Base-by-base conservation (phyloP, 92 coral and sea anemone genomes). In the Meandrina meandrites region DNA sequence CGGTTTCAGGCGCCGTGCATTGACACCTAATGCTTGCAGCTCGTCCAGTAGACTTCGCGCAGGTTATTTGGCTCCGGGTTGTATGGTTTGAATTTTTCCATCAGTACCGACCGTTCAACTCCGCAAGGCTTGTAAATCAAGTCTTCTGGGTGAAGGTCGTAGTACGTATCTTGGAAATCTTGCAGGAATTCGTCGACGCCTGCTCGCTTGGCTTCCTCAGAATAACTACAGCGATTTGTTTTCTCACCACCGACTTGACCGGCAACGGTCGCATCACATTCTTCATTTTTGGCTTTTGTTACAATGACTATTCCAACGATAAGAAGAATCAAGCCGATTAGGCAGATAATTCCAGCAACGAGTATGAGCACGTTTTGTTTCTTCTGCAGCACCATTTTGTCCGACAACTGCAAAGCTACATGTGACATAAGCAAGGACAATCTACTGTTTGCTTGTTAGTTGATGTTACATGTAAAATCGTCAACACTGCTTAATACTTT, bases 291-390 rank as follows among this genome's bases (percentile, higher is more conserved):
- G 5, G 94, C 60, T 82, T 86, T 79, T 0, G 78, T 79, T 1
- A 93, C 24, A 62, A 93, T 85, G 10, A 91, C 92, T 8, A 93
- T 93, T 7, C 96, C 96, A 34, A 86, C 91, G 16, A 93, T 91
- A 17, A 93, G 73, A 21, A 93, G 79, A 45, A 88, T 84, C 64
- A 82, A 58, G 36, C 94, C 94, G 22, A 91, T 8, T 14, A 93
- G 18, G 34, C 57, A 36, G 9, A 90, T 31, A 19, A 75, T 37
- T 10, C 85, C 90, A 56, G 72, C 89, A n/a, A 77, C 66, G 53
- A 91, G 30, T 40, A 56, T 30, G 18, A 75, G 85, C 42, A 0
- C 13, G 12, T 58, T 85, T 27, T 30, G 36, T 19, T 17, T 58
- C 6, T 66, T 76, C 18, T 37, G 22, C 12, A 37, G 57, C 27